A percentile compares a stretch with the other conserved stretches of the same genome.
These are phyloP conservation scores for Papilio aristodemus DNA, from an alignment of 1,140 invertebrate genomes.

Conservation along the genomic window DNA sequence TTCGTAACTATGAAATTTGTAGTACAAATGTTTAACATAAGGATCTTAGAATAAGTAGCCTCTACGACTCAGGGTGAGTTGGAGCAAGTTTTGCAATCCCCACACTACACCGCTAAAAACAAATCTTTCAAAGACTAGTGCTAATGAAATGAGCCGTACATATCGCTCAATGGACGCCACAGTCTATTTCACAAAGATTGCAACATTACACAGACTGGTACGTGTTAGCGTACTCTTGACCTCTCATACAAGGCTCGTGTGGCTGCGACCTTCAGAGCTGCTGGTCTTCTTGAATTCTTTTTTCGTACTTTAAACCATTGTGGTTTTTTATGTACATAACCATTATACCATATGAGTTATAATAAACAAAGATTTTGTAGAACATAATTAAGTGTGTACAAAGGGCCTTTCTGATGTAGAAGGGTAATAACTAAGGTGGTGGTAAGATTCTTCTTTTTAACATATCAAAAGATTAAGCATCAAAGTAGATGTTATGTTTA, in stretches of 20 bases:
- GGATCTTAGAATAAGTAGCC: background rate
- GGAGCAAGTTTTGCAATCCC: background rate
- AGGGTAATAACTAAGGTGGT: too few species aligned
- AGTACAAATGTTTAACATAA: too few species aligned
- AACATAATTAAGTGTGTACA: too few species aligned
- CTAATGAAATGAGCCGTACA: slow-evolving; percentile 56
- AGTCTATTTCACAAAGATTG: slow-evolving; percentile 38
- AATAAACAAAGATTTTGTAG: too few species aligned
- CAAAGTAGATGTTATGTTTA: too few species aligned
- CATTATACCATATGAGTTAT: too few species aligned
- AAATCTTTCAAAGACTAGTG: slow-evolving; percentile 10
- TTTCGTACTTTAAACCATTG: background rate
- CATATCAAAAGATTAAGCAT: too few species aligned
- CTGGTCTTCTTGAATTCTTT: background rate
- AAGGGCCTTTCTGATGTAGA: too few species aligned
- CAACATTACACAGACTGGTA: slow-evolving; percentile 3
- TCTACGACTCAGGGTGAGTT: background rate
- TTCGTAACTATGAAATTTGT: too few species aligned
- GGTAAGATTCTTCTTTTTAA: too few species aligned
- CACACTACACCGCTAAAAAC: slow-evolving; percentile 6
- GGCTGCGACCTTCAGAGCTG: slow-evolving; percentile 12
- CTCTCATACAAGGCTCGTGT: slow-evolving; percentile 30
- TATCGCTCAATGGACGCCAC: slow-evolving; percentile 42
- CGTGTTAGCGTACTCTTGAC: slow-evolving; percentile 8
- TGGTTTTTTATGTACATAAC: too few species aligned